Evolutionary conservation across 2,113 vertebrate genomes (phyloP).

Genomic region (Ciconia boyciana): DNA sequence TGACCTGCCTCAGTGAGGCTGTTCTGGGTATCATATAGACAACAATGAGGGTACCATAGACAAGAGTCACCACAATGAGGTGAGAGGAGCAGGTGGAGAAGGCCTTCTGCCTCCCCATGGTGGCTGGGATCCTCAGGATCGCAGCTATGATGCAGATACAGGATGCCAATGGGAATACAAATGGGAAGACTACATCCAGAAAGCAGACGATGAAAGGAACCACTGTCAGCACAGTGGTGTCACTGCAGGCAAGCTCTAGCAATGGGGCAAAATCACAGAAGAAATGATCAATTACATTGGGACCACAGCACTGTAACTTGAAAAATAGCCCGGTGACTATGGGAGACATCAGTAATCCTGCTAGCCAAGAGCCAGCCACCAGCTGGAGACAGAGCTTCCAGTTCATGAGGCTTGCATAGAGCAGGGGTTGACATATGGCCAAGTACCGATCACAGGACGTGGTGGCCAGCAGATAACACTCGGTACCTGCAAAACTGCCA

Average conservation of each 20-base stretch:
- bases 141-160: background rate
- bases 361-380: background rate
- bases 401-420: too few species aligned
- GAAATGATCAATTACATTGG: background rate
- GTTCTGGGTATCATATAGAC: background rate
- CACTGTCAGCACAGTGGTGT: background rate
- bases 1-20: background rate
- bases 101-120: background rate
- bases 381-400: background rate
- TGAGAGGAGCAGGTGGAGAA: background rate
- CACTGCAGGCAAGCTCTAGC: background rate
- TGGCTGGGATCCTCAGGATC: background rate
- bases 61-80: background rate
- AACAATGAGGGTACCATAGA: background rate
- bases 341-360: background rate
- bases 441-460: too few species aligned
- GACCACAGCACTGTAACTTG: background rate
- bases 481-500: too few species aligned
- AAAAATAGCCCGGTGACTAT: background rate
- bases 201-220: background rate
- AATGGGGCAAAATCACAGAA: background rate
- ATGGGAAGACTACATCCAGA: background rate
- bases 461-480: too few species aligned
- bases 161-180: background rate
- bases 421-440: too few species aligned